Base-by-base conservation (phyloP, 2,888 invertebrate genomes). In the Furcula furcula region DNA sequence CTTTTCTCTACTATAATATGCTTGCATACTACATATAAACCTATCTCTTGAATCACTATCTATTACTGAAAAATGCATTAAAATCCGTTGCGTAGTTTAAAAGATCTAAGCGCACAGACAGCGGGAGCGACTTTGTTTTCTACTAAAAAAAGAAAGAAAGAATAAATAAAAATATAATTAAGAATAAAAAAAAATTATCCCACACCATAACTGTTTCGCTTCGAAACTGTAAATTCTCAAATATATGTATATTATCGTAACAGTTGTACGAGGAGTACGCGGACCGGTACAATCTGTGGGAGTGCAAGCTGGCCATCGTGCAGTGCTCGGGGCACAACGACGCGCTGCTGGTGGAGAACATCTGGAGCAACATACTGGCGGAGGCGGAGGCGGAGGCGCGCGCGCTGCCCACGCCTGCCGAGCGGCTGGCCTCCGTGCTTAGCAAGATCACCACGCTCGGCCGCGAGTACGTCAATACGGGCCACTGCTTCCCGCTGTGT, bases 261-360 rank as follows among this genome's bases (percentile, higher is more conserved):
- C 57, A 95, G 93, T 80, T 98, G 18, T 98, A 97, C 71, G 95
- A 96, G 71, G 95, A 97, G 48, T 98, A 95, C 83, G 98, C 98
- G 0, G 97, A 97, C 62, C 94, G 94, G 2, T 95, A 95, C 75
- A 93, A 95, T 55, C 89, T 98, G 23, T 95, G 96, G 93, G 98
- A 98, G 80, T 96, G 97, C 75, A 97, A 98, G 81, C 88, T 99
- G 36, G 96, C 97, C 4, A 98, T 99, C 47, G 93, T 99, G 28
- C 95, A 98, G 61, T 98, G 97, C 73, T 97, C 98, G 4, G 97
- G 97, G 7, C 96, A 98, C 78, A 94, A 95, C 59, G 98, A 99
- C 74, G 92, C 93, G 0, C 90, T 94, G 38, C 87, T 98, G 6
- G 94, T 99, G 26, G 96, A 98, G 79, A 94, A 93, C 35, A 94